Evolutionary conservation across 2,797 vertebrate genomes (phyloP).

Genomic region (Microchirus variegatus): DNA sequence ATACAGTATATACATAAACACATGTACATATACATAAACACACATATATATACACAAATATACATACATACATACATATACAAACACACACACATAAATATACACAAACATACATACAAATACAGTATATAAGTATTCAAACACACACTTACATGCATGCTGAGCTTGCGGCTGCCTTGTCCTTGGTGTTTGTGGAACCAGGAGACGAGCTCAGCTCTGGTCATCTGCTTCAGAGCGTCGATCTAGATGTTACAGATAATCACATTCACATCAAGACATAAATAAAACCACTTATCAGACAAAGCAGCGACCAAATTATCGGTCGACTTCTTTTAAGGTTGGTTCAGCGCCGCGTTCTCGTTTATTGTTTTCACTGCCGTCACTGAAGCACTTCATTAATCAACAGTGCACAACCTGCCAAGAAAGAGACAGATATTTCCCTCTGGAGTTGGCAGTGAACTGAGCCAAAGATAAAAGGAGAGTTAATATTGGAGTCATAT

Average conservation of each 20-base stretch:
- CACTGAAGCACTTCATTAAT: not conserved
- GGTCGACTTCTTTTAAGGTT: not conserved
- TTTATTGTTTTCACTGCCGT: not conserved
- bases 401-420: not conserved
- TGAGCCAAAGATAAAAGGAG: not conserved
- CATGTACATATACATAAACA: not conserved
- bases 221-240: conserved; percentile 90
- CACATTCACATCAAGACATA: not conserved
- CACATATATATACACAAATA: too few species aligned
- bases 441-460: conserved; percentile 2
- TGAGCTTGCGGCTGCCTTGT: conserved; percentile 86
- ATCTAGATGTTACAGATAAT: conserved; percentile 78
- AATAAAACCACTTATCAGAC: not conserved
- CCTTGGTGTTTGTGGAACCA: conserved; percentile 89
- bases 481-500: not conserved
- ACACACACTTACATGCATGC: conserved; percentile 84
- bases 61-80: not conserved
- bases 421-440: not conserved
- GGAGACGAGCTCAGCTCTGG: conserved; percentile 82
- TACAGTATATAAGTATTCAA: not conserved
- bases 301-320: not conserved
- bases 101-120: not conserved
- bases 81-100: too few species aligned
- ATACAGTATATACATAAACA: not conserved
- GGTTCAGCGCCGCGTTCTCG: not conserved